Base-by-base conservation (phyloP, 2,888 invertebrate species). In the Drosophila neotestacea region DNA sequence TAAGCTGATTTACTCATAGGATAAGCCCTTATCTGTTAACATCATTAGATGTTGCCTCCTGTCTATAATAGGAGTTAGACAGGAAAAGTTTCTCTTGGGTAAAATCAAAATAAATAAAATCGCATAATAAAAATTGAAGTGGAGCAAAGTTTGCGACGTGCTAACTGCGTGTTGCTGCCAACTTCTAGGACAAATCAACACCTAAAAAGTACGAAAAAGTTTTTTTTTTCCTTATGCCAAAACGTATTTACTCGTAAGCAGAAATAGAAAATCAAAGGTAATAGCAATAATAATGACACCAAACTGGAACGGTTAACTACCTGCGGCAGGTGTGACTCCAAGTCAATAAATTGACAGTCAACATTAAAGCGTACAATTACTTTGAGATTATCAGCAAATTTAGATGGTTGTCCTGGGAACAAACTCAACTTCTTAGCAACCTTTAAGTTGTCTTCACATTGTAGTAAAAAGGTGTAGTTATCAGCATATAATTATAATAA, bases 31-130 rank as follows among this genome's bases (percentile, higher is more conserved):
- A 58, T 79, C 85, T 70, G 81, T 88, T 85, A 88, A 88, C 85
- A 85, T 81, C 81, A 85, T 85, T 85, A 88, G 85, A 71, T 70
- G 68, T 46, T 59, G 62, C 71, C 56, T 41, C 30, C 30, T 47
- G 58, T 54, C 70, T 42, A 54, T 67, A 72, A 51, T 65, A 44
- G 62, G 36, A 16, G 34, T 27, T 39, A 38, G 7, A 28, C 44
- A 36, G 61, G 39, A 32, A 75, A 84, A 85, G 69, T 85, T 85
- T 79, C 75, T 75, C 81, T 68, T 42, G 69, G 72, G 73, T 42
- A 62, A 79, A 85, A 86, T 79, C 87, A 73, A 83, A 83, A 88
- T 84, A 84, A 88, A 84, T 83, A 85, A 83, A 83, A 88, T 86
- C 73, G 84, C 84, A 83, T 83, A 85, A 83, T 84, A 84, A 88